A percentile compares a stretch with the other conserved stretches of the same genome.
Conservation (phyloP, 1,140 invertebrate genomes). For the Sminthurides bifidus region DNA sequence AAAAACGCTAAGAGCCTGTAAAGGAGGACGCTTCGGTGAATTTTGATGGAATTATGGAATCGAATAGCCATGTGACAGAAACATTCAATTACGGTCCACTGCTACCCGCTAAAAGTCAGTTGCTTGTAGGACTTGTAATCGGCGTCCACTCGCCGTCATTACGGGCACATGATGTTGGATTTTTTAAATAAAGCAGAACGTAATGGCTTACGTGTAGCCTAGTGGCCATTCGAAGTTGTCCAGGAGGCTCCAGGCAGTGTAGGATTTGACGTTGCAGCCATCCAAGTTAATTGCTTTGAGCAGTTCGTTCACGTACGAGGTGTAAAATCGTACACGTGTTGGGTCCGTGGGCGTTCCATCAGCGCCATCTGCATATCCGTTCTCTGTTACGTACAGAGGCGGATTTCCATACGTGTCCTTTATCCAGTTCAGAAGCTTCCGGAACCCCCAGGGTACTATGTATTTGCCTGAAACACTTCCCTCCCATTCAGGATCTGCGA, state of each 20-base stretch:
- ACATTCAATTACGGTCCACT: neutral
- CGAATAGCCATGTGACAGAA: neutral
- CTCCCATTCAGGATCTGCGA: conserved; percentile 6
- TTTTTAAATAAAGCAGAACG: neutral
- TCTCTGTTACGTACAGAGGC: conserved; percentile 18
- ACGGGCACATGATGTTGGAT: neutral
- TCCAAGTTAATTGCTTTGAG: conserved; percentile 21
- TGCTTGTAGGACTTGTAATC: too few species aligned
- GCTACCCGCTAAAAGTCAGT: neutral
- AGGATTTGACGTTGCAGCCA: conserved; percentile 21
- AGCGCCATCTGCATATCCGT: conserved; percentile 15
- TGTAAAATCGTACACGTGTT: conserved; percentile 9
- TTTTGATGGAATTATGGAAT: neutral
- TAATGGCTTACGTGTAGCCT: conserved; percentile 15
- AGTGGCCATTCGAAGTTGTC: conserved; percentile 60
- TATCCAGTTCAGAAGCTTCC: conserved; percentile 25
- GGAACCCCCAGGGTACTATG: conserved; percentile 41
- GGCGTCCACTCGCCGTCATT: too few species aligned
- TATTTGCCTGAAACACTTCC: conserved; percentile 5
- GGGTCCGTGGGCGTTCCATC: neutral
- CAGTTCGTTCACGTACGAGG: conserved; percentile 20
- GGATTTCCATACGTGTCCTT: conserved; percentile 20
- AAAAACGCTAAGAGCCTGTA: too few species aligned
- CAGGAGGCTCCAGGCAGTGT: conserved; percentile 20
- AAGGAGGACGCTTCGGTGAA: neutral